phyloP scores from a whole-genome alignment of 2,888 invertebrate species.

The Pandemis heparana region DNA sequence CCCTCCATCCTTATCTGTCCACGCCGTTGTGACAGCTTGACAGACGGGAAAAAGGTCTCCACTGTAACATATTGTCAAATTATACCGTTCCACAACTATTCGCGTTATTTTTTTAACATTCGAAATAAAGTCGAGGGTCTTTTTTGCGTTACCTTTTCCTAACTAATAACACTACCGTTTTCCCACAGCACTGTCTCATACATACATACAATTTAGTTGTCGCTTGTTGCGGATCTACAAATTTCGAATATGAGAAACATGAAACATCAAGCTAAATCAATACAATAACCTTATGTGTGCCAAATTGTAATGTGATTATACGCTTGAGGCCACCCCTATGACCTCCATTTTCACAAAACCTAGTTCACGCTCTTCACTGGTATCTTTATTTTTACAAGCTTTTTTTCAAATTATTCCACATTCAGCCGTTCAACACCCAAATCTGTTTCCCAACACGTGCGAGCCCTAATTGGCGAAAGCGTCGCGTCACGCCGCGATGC shows the following conservation, averaged over 20 bases:
- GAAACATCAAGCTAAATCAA: too few species aligned
- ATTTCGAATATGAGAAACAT: too few species aligned
- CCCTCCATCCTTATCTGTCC: neutral
- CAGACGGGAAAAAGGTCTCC: constrained; percentile 10
- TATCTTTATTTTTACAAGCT: too few species aligned
- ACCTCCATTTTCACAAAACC: too few species aligned
- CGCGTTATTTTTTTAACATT: neutral
- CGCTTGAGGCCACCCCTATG: too few species aligned
- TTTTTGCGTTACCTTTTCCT: neutral
- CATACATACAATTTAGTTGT: too few species aligned
- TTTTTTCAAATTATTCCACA: neutral
- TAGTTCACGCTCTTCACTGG: too few species aligned
- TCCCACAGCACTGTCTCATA: neutral
- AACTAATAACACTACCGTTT: neutral
- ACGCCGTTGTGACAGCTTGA: constrained; percentile 7
- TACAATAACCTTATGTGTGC: too few species aligned
- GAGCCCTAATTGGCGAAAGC: constrained; percentile 16
- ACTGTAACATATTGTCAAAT: constrained; percentile 17
- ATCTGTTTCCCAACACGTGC: constrained; percentile 5
- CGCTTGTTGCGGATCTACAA: too few species aligned
- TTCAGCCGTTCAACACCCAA: neutral
- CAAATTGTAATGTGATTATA: too few species aligned
- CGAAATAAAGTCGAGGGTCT: neutral
- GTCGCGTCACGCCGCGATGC: constrained; percentile 6
- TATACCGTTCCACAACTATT: constrained; percentile 4